A percentile compares a stretch with the other conserved stretches of the same genome.
Conservation (phyloP, 2,888 invertebrate genomes). For the Idaea dimidiata region DNA sequence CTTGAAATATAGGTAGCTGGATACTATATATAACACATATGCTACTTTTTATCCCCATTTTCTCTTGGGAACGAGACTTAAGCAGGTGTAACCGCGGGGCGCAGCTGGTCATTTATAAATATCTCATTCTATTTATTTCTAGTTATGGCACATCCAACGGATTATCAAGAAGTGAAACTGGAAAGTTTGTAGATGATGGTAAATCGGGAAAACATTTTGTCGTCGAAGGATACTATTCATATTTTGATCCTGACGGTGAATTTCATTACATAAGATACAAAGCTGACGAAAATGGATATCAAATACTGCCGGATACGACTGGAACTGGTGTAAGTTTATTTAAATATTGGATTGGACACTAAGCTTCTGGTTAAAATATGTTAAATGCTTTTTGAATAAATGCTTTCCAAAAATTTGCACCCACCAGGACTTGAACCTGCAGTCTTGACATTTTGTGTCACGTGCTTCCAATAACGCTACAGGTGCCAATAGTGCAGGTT, state of each 20-base stretch:
- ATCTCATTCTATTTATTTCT: conserved; percentile 10
- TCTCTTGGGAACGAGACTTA: no score
- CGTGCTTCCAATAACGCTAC: no score
- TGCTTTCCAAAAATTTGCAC: no score
- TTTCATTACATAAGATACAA: conserved; percentile 22
- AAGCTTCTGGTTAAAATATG: no score
- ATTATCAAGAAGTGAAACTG: conserved; percentile 23
- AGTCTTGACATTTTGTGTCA: no score
- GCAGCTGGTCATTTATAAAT: background rate
- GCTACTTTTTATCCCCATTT: no score
- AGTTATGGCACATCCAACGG: conserved; percentile 25
- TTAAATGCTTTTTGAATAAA: no score
- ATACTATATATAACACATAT: no score
- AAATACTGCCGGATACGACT: conserved; percentile 13
- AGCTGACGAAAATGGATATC: conserved; percentile 32
- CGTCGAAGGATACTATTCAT: conserved; percentile 27
- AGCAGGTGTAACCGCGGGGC: no score
- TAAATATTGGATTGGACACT: background rate
- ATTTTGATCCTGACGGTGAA: conserved; percentile 23
- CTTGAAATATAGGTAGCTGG: no score
- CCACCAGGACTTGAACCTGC: no score
- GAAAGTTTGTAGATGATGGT: conserved; percentile 19
- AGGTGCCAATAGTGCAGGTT: no score
- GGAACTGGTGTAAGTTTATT: background rate
- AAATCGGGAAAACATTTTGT: conserved; percentile 15